Evolutionary conservation across 1,140 invertebrate genomes (phyloP).

Genomic region (Leptonema lineaticorne): DNA sequence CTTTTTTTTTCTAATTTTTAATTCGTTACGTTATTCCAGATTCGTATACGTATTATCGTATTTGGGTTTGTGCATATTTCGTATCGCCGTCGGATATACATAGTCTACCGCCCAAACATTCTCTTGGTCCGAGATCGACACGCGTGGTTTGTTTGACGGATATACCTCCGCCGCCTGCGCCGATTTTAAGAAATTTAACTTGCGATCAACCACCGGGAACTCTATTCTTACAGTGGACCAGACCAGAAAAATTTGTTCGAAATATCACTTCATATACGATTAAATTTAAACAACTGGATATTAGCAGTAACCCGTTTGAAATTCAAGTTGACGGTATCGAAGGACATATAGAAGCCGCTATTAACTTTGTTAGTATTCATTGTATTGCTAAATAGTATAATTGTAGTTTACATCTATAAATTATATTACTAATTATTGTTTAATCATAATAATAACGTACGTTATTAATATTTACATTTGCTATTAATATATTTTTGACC

Average conservation of each 20-base stretch:
- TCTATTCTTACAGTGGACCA: constrained; percentile 78
- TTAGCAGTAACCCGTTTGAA: constrained; percentile 43
- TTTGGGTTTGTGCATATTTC: constrained; percentile 77
- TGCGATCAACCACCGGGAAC: constrained; percentile 69
- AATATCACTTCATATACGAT: constrained; percentile 80
- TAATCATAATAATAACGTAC: too few species aligned
- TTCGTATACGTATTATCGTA: constrained; percentile 79
- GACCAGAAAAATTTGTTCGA: constrained; percentile 71
- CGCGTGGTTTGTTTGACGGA: constrained; percentile 75
- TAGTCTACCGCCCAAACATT: constrained; percentile 43
- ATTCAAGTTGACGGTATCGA: constrained; percentile 42
- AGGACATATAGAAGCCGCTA: constrained; percentile 52
- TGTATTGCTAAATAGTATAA: too few species aligned
- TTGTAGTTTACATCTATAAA: too few species aligned
- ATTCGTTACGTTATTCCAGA: constrained; percentile 56
- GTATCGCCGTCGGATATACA: constrained; percentile 44
- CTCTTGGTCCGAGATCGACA: constrained; percentile 60
- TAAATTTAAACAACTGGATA: constrained; percentile 52
- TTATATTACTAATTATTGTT: too few species aligned
- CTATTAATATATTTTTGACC: too few species aligned
- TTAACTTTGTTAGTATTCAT: constrained; percentile 49
- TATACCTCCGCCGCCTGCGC: constrained; percentile 76
- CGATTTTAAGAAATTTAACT: constrained; percentile 77
- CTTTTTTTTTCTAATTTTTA: not conserved
- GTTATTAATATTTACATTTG: too few species aligned